A percentile compares a stretch with the other conserved stretches of the same genome.
Conservation (phyloP, 1,140 invertebrate species). For the Drosophila orosa region DNA sequence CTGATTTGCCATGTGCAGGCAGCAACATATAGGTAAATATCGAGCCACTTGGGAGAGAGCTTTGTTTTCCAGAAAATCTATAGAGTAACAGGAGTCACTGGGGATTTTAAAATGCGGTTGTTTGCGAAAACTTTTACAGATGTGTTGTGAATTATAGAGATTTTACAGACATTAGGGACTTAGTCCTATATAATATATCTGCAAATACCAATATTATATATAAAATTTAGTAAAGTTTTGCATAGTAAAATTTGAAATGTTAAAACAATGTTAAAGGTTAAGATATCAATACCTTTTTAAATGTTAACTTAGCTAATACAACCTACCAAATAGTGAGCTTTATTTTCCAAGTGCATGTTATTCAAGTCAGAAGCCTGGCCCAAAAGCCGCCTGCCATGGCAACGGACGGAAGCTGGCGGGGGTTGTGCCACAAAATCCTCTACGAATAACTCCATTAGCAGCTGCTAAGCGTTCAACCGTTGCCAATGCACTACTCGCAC, state of each 20-base stretch:
- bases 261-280: too few relatives aligned
- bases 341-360: background rate
- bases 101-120: background rate
- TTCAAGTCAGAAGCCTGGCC: background rate
- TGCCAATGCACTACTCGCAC: slow-evolving; percentile 20
- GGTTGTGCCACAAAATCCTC: slow-evolving; percentile 31
- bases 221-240: too few relatives aligned
- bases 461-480: slow-evolving; percentile 40
- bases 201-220: too few relatives aligned
- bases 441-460: slow-evolving; percentile 56
- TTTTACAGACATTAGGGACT: background rate
- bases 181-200: background rate
- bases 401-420: slow-evolving; percentile 16
- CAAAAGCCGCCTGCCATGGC: slow-evolving; percentile 33
- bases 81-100: background rate
- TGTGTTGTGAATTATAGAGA: background rate
- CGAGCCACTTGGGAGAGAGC: slow-evolving; percentile 10
- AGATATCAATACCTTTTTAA: too few relatives aligned
- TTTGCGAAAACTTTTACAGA: background rate
- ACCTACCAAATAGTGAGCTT: background rate
- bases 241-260: too few relatives aligned
- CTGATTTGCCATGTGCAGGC: slow-evolving; percentile 36
- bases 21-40: slow-evolving; percentile 10
- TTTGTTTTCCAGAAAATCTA: slow-evolving; percentile 6
- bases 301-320: background rate